Conservation (phyloP, 1,140 invertebrate species). For the Coenobita brevimanus region DNA sequence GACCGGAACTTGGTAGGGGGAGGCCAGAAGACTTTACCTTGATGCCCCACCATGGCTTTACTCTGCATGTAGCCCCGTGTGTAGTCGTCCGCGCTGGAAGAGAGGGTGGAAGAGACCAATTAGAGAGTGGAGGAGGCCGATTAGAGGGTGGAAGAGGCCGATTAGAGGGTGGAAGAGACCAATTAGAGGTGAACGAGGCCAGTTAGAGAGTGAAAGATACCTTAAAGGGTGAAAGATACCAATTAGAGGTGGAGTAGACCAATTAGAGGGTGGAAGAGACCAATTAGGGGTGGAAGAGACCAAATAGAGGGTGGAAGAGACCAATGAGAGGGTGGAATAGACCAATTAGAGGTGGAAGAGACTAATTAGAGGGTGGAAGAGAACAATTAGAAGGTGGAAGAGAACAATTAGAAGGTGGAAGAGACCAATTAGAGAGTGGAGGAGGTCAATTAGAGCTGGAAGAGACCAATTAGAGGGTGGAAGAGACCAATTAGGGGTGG, state of each 20-base stretch:
- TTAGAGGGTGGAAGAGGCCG: not conserved
- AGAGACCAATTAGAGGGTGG: not conserved
- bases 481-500: not conserved
- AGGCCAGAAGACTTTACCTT: slow-evolving; percentile 78
- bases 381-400: too few relatives aligned
- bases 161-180: too few relatives aligned
- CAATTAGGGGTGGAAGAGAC: not conserved
- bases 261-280: not conserved
- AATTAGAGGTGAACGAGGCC: not conserved
- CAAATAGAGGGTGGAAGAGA: not conserved
- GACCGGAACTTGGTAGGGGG: slow-evolving; percentile 77
- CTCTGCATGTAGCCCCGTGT: slow-evolving; percentile 77
- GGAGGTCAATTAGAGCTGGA: not conserved
- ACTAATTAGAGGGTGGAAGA: not conserved
- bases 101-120: too few relatives aligned
- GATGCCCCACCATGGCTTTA: slow-evolving; percentile 75
- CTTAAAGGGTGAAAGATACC: too few relatives aligned
- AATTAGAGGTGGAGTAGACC: too few relatives aligned
- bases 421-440: too few relatives aligned
- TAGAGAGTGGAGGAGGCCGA: too few relatives aligned
- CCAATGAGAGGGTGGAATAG: not conserved
- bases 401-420: too few relatives aligned
- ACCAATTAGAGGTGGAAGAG: not conserved
- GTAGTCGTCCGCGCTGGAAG: slow-evolving; percentile 77
- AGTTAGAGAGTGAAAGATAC: too few relatives aligned